phyloP scores from a whole-genome alignment of 2,888 invertebrate species.

The Pemphredon lugubris region DNA sequence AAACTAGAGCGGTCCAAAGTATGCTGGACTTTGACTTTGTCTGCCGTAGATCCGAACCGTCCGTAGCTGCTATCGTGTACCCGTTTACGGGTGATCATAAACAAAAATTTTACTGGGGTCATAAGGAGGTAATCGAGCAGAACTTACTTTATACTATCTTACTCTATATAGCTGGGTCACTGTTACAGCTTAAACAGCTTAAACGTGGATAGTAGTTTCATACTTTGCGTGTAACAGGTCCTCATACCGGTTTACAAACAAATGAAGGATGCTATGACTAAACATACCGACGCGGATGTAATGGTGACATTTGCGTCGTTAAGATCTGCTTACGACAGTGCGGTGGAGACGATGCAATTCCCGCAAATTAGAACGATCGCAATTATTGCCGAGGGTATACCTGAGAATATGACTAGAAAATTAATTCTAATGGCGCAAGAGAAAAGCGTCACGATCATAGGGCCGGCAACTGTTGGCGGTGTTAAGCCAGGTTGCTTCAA shows the following conservation, averaged over 20 bases:
- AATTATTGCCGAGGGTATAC: constrained; percentile 99
- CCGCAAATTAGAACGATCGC: constrained; percentile 98
- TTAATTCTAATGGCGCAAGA: constrained; percentile 92
- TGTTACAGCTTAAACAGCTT: no score
- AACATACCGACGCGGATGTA: constrained; percentile 97
- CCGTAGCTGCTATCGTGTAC: constrained; percentile 98
- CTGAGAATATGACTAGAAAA: constrained; percentile 98
- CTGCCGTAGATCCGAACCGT: constrained; percentile 93
- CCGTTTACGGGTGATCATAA: constrained; percentile 99
- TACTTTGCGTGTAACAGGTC: constrained; percentile 59
- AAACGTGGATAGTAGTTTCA: no score
- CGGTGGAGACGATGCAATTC: constrained; percentile 95
- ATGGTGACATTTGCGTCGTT: constrained; percentile 98
- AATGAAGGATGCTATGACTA: constrained; percentile 97
- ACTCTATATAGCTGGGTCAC: no score
- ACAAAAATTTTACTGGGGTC: constrained; percentile 99
- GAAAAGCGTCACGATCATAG: constrained; percentile 93
- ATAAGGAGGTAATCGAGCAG: constrained; percentile 89
- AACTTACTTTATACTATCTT: background rate
- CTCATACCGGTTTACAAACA: constrained; percentile 93
- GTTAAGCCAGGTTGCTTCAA: constrained; percentile 99
- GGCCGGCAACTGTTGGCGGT: constrained; percentile 97
- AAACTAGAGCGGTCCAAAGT: constrained; percentile 96
- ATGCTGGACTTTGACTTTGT: constrained; percentile 98
- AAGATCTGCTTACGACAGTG: constrained; percentile 98